Conservation (phyloP, 92 coral and sea anemone species). For the Isaurus tuberculatus region DNA sequence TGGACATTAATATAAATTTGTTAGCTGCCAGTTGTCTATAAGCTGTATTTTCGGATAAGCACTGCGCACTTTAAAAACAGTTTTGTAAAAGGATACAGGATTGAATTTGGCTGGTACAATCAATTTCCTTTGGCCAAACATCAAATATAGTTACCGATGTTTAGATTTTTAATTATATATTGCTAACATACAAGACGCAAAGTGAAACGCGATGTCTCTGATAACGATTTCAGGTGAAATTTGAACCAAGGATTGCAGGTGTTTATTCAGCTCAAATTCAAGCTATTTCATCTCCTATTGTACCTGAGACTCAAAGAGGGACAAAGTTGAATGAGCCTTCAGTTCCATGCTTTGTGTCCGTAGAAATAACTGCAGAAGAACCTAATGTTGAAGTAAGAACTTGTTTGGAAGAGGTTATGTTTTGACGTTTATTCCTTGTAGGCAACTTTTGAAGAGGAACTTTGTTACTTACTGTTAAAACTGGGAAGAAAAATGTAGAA, state of each 20-base stretch:
- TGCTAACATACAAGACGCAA: neutral
- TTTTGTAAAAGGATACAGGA: too few species aligned
- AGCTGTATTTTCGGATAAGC: too few species aligned
- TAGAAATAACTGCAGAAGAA: conserved; percentile 88
- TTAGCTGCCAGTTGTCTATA: too few species aligned
- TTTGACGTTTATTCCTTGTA: neutral
- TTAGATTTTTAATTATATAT: neutral
- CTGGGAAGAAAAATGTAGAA: too few species aligned
- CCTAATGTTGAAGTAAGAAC: conserved; percentile 85
- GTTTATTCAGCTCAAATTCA: conserved; percentile 86
- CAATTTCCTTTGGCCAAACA: too few species aligned
- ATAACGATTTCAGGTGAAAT: conserved; percentile 68
- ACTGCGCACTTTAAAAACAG: too few species aligned
- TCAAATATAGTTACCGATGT: too few species aligned
- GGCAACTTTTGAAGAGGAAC: neutral
- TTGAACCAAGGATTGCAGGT: conserved; percentile 85
- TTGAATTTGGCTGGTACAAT: too few species aligned
- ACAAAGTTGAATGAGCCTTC: conserved; percentile 62
- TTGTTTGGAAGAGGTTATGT: neutral
- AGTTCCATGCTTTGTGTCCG: conserved; percentile 68
- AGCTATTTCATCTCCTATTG: conserved; percentile 88
- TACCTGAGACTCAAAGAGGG: conserved; percentile 64
- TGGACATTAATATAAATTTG: too few species aligned
- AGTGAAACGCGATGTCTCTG: neutral
- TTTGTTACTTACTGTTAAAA: neutral